phyloP scores from a whole-genome alignment of 2,888 invertebrate species.

The Celastrina argiolus region DNA sequence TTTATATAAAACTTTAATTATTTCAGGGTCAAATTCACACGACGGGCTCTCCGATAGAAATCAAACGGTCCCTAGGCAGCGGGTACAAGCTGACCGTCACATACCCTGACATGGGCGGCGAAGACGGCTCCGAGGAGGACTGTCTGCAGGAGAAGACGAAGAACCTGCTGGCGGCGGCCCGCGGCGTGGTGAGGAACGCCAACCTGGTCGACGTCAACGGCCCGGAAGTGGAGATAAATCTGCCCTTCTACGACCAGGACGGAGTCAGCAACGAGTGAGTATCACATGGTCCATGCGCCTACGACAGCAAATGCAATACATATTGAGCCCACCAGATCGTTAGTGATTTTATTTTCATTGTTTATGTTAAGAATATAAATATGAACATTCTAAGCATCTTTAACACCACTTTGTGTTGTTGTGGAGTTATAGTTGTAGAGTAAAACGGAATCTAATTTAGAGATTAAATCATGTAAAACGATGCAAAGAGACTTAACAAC shows the following conservation, averaged over 20 bases:
- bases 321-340: no score
- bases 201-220: conserved; percentile 56
- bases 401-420: no score
- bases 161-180: conserved; percentile 54
- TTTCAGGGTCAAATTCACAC: conserved; percentile 75
- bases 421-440: no score
- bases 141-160: conserved; percentile 56
- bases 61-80: conserved; percentile 75
- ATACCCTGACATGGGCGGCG: conserved; percentile 43
- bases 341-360: no score
- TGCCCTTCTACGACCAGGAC: conserved; percentile 73
- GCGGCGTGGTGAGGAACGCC: conserved; percentile 65
- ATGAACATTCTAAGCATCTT: no score
- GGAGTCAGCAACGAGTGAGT: conserved; percentile 75
- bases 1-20: neutral
- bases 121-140: conserved; percentile 29
- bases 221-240: conserved; percentile 57
- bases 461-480: no score
- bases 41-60: conserved; percentile 75
- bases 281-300: neutral
- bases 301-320: no score
- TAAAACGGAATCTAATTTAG: no score
- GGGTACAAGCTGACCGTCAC: conserved; percentile 74
- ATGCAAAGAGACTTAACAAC: no score
- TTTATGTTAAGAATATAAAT: no score